Evolutionary conservation across 2,113 vertebrate genomes (phyloP).

Genomic region (Vidua chalybeata): DNA sequence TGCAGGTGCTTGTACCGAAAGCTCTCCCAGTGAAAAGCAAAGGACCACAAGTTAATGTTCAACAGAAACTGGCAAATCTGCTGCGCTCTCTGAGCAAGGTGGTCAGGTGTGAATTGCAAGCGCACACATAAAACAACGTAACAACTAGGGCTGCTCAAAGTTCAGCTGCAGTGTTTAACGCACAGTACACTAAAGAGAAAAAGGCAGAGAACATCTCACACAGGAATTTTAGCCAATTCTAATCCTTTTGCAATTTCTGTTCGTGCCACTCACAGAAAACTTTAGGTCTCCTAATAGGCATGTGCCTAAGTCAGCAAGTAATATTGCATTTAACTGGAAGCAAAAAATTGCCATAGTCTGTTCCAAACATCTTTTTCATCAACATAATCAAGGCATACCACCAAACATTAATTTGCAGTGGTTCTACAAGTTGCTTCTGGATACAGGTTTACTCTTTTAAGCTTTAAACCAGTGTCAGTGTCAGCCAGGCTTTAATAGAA

Average conservation of each 20-base stretch:
- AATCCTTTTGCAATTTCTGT: background rate
- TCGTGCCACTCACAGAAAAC: background rate
- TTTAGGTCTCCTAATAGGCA: background rate
- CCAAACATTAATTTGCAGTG: background rate
- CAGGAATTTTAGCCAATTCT: background rate
- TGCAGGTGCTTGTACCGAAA: conserved; percentile 17
- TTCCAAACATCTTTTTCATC: background rate
- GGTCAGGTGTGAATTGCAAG: conserved; percentile 12
- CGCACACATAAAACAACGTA: background rate
- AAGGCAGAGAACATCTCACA: background rate
- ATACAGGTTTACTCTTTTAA: background rate
- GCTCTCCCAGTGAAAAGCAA: conserved; percentile 1
- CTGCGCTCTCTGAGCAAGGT: background rate
- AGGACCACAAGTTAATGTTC: conserved; percentile 49
- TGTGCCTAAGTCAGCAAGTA: background rate
- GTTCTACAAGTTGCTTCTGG: background rate
- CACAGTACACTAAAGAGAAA: background rate
- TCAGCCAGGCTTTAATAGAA: background rate
- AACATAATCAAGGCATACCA: background rate
- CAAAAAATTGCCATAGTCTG: background rate
- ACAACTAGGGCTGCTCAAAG: background rate
- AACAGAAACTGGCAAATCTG: conserved; percentile 14
- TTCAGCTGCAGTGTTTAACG: background rate
- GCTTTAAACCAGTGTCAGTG: background rate
- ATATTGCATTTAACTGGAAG: background rate